Percentiles rank a stretch among this genome's conserved stretches.
phyloP scores from a whole-genome alignment of 2,797 vertebrate genomes.

The Channa striata region DNA sequence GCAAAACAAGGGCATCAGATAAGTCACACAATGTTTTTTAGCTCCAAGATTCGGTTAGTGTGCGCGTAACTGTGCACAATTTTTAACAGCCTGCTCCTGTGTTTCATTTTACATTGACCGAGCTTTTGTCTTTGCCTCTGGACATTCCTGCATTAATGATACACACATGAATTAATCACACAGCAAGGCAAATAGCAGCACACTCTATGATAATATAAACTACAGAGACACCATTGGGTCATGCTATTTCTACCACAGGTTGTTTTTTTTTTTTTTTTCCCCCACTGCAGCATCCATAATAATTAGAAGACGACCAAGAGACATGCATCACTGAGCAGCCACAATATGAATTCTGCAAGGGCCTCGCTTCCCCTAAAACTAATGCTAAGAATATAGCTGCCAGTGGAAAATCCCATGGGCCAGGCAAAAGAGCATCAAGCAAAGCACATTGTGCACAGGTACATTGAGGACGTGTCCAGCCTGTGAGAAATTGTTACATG shows the following conservation, averaged over 20 bases:
- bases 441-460: slow-evolving; percentile 37
- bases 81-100: slow-evolving; percentile 50
- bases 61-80: slow-evolving; percentile 43
- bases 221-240: slow-evolving; percentile 67
- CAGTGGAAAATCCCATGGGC: slow-evolving; percentile 47
- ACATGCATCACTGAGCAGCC: slow-evolving; percentile 63
- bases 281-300: slow-evolving; percentile 63
- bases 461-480: slow-evolving; percentile 41
- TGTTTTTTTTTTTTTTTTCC: no score
- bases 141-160: slow-evolving; percentile 84
- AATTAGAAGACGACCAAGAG: slow-evolving; percentile 69
- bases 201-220: slow-evolving; percentile 77
- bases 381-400: slow-evolving; percentile 58
- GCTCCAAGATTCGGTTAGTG: slow-evolving; percentile 31
- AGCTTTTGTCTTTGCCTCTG: slow-evolving; percentile 83
- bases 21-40: slow-evolving; percentile 58
- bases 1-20: slow-evolving; percentile 75
- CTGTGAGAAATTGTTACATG: slow-evolving; percentile 42
- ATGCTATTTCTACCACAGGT: slow-evolving; percentile 64
- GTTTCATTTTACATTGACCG: slow-evolving; percentile 77
- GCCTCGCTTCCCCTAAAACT: slow-evolving; percentile 44
- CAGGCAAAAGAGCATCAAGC: slow-evolving; percentile 36
- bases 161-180: slow-evolving; percentile 84
- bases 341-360: slow-evolving; percentile 51
- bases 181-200: slow-evolving; percentile 77